Base-by-base conservation (phyloP, 2,797 vertebrate species). In the Gallinago stenura region DNA sequence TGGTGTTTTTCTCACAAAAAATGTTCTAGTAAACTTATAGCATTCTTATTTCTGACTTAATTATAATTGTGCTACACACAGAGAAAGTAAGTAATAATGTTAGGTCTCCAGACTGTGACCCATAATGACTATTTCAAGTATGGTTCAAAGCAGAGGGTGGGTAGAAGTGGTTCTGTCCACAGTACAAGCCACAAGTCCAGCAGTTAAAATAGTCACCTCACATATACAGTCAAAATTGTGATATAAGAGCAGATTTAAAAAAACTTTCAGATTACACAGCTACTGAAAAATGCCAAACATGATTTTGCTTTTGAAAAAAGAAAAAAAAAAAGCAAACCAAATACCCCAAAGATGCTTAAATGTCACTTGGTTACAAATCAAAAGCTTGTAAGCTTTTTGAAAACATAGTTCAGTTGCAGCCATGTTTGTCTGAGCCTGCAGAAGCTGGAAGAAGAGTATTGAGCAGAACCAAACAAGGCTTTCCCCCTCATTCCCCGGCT, bases 301-400 rank as follows among this genome's bases (percentile, higher is more conserved):
- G 2, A 5, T 64, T 53, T 18, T 30, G 5, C 4, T 51, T 75
- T 56, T 7, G 5, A 1, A 33, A 53, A 33, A 19, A 43, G 20
- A 31, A 22, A 26, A 24, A 17, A 5, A 22, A 7, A 5, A 19
- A 15, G 3, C 8, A 15, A 30, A 43, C 60, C 5, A 14, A 30
- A 58, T 9, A 14, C 1, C 9, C 8, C 4, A 37, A 64, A 62
- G 0, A 0, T 2, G 7, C 25, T 78, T 19, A 43, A 53, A 51
- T 12, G 6, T 12, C 15, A 7, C 10, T 35, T 22, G 7, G 7
- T 43, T 11, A 72, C 9, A 57, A 56, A 72, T 4, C 41, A 69
- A 75, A 56, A 37, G 14, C 12, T 43, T 20, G 15, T 1, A 80
- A 82, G 6, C 26, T 70, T 48, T 4, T 5, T 82, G 50, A 84